Evolutionary conservation across 2,797 vertebrate genomes (phyloP), one percentile per base, ranked within the genome.

Genomic region (Sebastes wilsoni): DNA sequence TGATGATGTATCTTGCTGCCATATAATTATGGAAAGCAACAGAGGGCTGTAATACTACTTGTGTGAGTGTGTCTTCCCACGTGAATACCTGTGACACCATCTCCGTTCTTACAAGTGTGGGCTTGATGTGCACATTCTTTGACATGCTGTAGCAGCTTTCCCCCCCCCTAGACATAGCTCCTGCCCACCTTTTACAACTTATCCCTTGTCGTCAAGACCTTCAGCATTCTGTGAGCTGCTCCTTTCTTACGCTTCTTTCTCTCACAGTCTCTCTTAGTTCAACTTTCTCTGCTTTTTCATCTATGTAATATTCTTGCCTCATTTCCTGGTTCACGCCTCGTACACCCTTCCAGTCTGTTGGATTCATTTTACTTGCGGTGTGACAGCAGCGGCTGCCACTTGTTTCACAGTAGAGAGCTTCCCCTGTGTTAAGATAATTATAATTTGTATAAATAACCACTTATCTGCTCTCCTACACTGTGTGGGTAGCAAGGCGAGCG

Each of bases 51-150:
- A 36, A 46, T 59, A 23, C 30, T 60, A 20, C 34, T 66, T 80
- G 42, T 76, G 77, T 78, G 58, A 54, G 65, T 64, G 64, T 73
- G 75, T 72, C 58, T 81, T n/a, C n/a, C 52, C n/a, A 20, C 8
- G 30, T 79, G 85, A 89, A 88, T 90, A 81, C 79, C 75, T 86
- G 71, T 77, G 84, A 90, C 88, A 87, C 65, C 70, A 87, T 91
- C 83, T 87, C 82, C 3, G 25, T 83, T 76, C 42, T 88, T 86
- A 93, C 95, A 95, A 91, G 95, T 92, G 79, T 73, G 62, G 92
- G 80, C 95, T 92, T 94, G 95, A 95, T 83, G 85, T 79, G 77
- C 83, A 88, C 94, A 96, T 96, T 96, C 93, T 94, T 95, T 80
- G 67, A 91, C 92, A 75, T 83, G 92, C 87, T 85, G 64, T 10